A percentile compares a stretch with the other conserved stretches of the same genome.
phyloP scores from a whole-genome alignment of 1,140 invertebrate species.

The Lasioglossum albipes region DNA sequence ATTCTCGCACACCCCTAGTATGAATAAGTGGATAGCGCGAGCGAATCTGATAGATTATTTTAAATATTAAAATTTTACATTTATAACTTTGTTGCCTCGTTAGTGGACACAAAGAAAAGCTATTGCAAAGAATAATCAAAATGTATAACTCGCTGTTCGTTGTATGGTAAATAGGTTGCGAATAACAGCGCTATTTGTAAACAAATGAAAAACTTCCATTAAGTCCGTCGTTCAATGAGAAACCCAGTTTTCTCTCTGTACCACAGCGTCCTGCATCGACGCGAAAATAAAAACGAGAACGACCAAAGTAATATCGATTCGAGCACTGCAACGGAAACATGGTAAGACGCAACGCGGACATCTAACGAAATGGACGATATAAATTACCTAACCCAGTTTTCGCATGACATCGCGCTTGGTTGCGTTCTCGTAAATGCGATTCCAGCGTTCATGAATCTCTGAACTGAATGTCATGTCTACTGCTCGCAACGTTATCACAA shows the following conservation, averaged over 20 bases:
- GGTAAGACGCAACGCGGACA: constrained; percentile 13
- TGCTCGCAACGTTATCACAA: neutral
- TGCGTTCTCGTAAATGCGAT: neutral
- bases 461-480: neutral
- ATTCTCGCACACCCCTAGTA: no score
- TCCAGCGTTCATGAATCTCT: neutral
- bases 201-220: neutral
- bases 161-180: no score
- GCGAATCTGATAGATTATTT: no score
- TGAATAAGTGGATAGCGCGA: no score
- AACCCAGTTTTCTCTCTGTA: neutral
- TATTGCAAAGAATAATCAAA: no score
- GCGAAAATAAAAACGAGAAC: constrained; percentile 13
- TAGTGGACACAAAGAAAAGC: no score
- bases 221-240: neutral
- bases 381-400: constrained; percentile 29
- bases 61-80: no score
- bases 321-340: neutral
- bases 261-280: neutral
- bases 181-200: neutral
- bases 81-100: no score
- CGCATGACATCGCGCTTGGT: neutral
- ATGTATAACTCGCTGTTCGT: no score
- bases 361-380: constrained; percentile 24
- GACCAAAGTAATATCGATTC: constrained; percentile 17